Conservation (phyloP, 37 sponge, comb jelly and placozoan species). For the Geodia barretti region DNA sequence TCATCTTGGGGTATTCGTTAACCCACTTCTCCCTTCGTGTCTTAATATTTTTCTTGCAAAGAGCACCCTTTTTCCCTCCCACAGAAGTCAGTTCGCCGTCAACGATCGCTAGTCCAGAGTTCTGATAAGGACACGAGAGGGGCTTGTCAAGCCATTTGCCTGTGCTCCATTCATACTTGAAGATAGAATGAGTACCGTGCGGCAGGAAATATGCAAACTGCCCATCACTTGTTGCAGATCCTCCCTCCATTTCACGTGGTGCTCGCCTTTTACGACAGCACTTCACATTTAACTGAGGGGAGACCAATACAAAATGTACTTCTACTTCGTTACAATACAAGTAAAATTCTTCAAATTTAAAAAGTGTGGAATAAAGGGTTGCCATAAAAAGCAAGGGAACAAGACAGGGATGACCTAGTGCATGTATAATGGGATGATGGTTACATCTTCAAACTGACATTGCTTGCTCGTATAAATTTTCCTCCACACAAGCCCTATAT, state of each 20-base stretch:
- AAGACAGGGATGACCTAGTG: too few species aligned
- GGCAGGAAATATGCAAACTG: neutral
- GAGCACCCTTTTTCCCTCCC: neutral
- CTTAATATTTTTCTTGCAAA: too few species aligned
- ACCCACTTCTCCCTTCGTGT: neutral
- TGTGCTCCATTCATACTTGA: neutral
- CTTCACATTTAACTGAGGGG: neutral
- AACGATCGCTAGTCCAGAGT: neutral
- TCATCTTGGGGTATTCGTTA: neutral
- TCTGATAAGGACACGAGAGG: neutral
- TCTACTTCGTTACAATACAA: too few species aligned
- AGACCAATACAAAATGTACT: neutral
- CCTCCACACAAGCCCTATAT: too few species aligned
- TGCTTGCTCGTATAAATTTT: too few species aligned
- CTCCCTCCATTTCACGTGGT: neutral
- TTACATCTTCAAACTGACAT: too few species aligned
- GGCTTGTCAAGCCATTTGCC: neutral
- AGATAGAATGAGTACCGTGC: neutral
- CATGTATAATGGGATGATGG: too few species aligned
- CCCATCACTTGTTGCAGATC: neutral
- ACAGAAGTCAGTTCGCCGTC: neutral
- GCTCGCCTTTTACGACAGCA: neutral
- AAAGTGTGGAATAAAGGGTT: too few species aligned
- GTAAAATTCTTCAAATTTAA: too few species aligned
- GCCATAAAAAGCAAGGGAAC: too few species aligned